Base-by-base conservation (phyloP, 2,113 vertebrate genomes). In the Chaetorhynchus papuensis region DNA sequence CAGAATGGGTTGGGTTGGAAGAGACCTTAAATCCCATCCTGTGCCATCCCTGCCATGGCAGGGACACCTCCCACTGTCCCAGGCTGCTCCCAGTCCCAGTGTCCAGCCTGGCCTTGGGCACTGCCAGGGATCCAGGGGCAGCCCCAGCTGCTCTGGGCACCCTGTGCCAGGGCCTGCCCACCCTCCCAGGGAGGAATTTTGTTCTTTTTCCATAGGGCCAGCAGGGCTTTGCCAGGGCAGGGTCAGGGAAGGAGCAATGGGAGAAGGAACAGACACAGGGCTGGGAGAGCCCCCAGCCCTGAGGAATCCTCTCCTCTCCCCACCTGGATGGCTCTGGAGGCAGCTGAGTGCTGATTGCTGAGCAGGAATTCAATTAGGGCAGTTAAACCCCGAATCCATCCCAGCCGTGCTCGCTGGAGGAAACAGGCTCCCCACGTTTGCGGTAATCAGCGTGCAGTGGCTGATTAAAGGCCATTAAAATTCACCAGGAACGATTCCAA, bases 381-480 rank as follows among this genome's bases (percentile, higher is more conserved):
- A 86, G 90, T 81, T 75, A 83, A 96, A 92, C 44, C 21, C 49
- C 33, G 3, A 42, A 39, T 61, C 96, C 82, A 68, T 90, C 95
- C 83, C 71, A 33, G 74, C 74, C 92, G 47, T 27, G 78, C 94
- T 75, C 41, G 37, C 41, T 71, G 27, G 80, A 33, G 17, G 77
- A 88, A 87, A 69, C 81, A 7, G 59, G 39, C 69, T 92, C 60
- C 77, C 68, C 95, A 74, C 42, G 76, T 80, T 90, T 60, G 35
- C 49, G 85, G 81, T 83, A 94, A 97, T 97, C 93, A 97, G 35
- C 9, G 0, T 80, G 81, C 76, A 98, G 92, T 60, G 91, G 92
- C 88, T 97, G 91, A 96, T 98, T 97, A 97, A 89, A 94, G 95
- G 59, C 92, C 85, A 90, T 94, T 97, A 91, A 90, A 79, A 97